These are phyloP conservation scores for Pelobates fuscus DNA, from an alignment of 2,113 vertebrate species.

Conservation along the genomic window DNA sequence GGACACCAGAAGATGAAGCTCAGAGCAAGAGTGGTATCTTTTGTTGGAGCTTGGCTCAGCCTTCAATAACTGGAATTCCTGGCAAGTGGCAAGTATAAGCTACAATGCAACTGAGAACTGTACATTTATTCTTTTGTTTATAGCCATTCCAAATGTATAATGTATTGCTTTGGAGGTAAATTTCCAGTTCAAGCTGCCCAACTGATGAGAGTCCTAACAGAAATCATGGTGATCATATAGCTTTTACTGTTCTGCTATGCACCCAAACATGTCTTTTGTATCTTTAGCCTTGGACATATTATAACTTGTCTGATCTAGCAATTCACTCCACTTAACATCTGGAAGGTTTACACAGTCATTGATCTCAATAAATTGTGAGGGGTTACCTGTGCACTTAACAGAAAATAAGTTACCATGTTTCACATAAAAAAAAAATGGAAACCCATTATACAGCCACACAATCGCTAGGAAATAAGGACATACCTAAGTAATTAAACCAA, in stretches of 20 bases:
- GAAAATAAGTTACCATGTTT: conserved; percentile 63
- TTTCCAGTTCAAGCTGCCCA: conserved; percentile 87
- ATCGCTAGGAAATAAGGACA: no score
- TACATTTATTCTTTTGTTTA: conserved; percentile 79
- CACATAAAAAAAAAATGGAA: no score
- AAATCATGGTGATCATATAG: conserved; percentile 80
- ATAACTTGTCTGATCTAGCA: conserved; percentile 81
- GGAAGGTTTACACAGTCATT: conserved; percentile 58
- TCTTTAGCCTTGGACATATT: conserved; percentile 95
- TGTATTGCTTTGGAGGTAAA: conserved; percentile 92
- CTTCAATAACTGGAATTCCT: conserved; percentile 98
- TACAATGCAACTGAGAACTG: conserved; percentile 89
- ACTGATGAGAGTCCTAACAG: conserved; percentile 75
- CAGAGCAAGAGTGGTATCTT: conserved; percentile 98
- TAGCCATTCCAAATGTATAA: conserved; percentile 92
- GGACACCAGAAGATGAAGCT: conserved; percentile 98
- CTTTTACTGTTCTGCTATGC: conserved; percentile 96
- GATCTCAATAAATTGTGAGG: conserved; percentile 83
- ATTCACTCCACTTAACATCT: conserved; percentile 74
- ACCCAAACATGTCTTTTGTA: conserved; percentile 91
- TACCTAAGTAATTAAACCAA: no score
- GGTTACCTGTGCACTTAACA: conserved; percentile 98
- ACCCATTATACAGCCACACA: no score
- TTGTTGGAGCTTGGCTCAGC: conserved; percentile 99
- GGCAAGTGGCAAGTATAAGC: conserved; percentile 84